Evolutionary conservation across 2,113 vertebrate genomes (phyloP), one percentile per base, ranked within the genome.

Genomic region (Notiomystis cincta): DNA sequence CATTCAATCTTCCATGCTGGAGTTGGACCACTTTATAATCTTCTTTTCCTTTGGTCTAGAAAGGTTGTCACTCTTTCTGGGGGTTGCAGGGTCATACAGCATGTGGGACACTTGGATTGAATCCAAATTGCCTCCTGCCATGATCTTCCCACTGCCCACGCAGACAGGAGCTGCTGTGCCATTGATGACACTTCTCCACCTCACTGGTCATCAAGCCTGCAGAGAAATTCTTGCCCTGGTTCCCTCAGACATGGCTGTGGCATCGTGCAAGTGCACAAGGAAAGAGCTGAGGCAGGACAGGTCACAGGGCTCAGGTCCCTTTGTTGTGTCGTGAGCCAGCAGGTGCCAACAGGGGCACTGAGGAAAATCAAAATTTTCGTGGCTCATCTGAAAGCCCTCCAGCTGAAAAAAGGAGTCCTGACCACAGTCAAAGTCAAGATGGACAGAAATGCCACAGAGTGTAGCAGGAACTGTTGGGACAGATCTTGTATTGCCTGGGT

Each of bases 141-240:
- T 37, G 51, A 47, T 27, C 40, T 72, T 78, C n/a, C 28, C 31
- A 23, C 25, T 48, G 6, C 12, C 10, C 30, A 1, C 13, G 16
- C 9, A 56, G 42, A 30, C 33, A 67, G 65, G 8, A 79, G 17
- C 37, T 50, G n/a, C 1, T 57, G 21, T 65, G 16, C 15, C 28
- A 10, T 17, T 56, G 27, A 24, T 31, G 10, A 14, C 2, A 37
- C 10, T 51, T 87, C 61, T 62, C 33, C 28, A 35, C 4, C 17
- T 44, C 0, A 0, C 12, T 81, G 20, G 2, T 18, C 35, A 44
- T 60, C 50, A 56, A 1, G 2, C 7, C 30, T 44, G 30, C 19
- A 60, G 9, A 20, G 11, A 85, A 70, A 44, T 27, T n/a, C 37
- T 58, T 44, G 15, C 28, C 17, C 35, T 28, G 30, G 13, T 45